Base-by-base conservation (phyloP, 1,140 invertebrate genomes). In the Meloidogyne exigua region DNA sequence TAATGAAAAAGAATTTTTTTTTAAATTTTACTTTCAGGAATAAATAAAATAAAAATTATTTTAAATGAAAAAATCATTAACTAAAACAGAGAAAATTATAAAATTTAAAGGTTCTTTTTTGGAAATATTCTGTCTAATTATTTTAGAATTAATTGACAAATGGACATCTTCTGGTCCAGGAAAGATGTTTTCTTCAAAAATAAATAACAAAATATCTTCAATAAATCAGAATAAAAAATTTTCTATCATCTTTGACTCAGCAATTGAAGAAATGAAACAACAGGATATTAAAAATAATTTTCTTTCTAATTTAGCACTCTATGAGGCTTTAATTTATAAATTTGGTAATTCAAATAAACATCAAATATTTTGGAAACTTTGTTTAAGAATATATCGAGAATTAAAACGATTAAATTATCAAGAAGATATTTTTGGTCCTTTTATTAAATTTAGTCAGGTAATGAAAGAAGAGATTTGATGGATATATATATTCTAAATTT, bases 261-360 rank as follows among this genome's bases (percentile, higher is more conserved):
- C 68, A 23, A 28, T 78, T 21, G 25, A 23, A 36, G 76, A 77
- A 65, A 18, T 75, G 3, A 66, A 44, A 13, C 26, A 75, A 78
- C n/a, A 64, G 11, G 23, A 63, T 49, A 63, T 26, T 62, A 42
- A 68, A 28, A 23, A 28, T 23, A 68, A 25, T 67, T 75, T 44
- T n/a, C 36, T 42, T 18, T 44, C 44, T 13, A 78, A 28, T 64
- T 78, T 44, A 64, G 21, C n/a, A 28, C 28, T 79, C 5, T 79
- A 72, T 49, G 77, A 79, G 13, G 76, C 76, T 32, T 36, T 79
- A 32, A 44, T 65, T 32, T 79, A 79, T 57, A 79, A 80, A 72
- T 79, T 79, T 36, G 77, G 77, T 15, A 26, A 39, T 15, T 79
- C 77, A n/a, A 80, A 79, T 80, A 80, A 75, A 26, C 77, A 79